Evolutionary conservation across 2,888 invertebrate species (phyloP), one percentile per base, ranked within the genome.

Genomic region (Ischnura elegans): DNA sequence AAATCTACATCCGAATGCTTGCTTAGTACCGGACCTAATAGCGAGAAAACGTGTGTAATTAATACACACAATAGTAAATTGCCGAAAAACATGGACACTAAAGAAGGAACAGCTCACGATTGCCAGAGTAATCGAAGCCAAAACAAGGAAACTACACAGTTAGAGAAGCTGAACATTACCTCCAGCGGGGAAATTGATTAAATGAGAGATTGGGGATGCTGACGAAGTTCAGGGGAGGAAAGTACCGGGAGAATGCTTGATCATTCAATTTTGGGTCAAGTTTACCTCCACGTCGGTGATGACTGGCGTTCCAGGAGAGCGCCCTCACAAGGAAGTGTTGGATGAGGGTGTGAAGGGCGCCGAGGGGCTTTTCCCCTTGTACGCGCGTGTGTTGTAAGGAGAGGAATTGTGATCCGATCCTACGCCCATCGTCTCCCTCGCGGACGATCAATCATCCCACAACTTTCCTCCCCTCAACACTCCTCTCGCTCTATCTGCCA

Each of bases 211-310:
- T n/a, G n/a, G n/a, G n/a, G n/a, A n/a, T n/a, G 2, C 51, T 19
- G 51, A 51, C 51, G 51, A 51, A n/a, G 61, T 8, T 61, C 0
- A 8, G 61, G n/a, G 61, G 61, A 10, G 4, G n/a, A n/a, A 51
- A 47, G 47, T 47, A 47, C 47, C 16, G n/a, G n/a, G n/a, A n/a
- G n/a, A n/a, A n/a, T n/a, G 51, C 51, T 51, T n/a, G n/a, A 61
- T 61, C n/a, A 61, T n/a, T 61, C 61, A 61, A 61, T 61, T 61
- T 61, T n/a, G n/a, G n/a, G 61, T n/a, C n/a, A n/a, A 61, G 61
- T 61, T n/a, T 61, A n/a, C 61, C 8, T 61, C 61, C 2, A 19
- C 61, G 61, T 8, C 61, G 19, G n/a, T 61, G 4, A n/a, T 61
- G 61, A n/a, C n/a, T 21, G 61, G n/a, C 25, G 25, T 21, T 21